Conservation (phyloP, 2,888 invertebrate species). For the Carcina quercana region DNA sequence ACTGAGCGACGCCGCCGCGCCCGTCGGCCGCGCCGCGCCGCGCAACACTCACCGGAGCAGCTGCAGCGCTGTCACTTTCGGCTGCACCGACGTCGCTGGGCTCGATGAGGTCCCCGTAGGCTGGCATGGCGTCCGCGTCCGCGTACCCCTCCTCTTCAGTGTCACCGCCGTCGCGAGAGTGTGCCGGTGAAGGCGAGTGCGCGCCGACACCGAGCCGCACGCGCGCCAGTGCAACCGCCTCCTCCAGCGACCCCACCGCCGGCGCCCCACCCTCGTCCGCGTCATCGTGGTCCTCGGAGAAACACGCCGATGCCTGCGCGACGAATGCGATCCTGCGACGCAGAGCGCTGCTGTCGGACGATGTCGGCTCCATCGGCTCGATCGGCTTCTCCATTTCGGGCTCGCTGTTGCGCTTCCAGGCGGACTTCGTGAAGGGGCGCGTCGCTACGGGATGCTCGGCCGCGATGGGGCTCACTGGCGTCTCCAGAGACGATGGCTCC, state of each 20-base stretch:
- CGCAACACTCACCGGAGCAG: conserved; percentile 37
- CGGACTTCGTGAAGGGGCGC: conserved; percentile 69
- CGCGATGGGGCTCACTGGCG: conserved; percentile 51
- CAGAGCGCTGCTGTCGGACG: conserved; percentile 54
- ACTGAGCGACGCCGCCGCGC: conserved; percentile 31
- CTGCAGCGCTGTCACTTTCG: conserved; percentile 40
- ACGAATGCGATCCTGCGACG: conserved; percentile 71
- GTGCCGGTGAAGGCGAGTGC: conserved; percentile 47
- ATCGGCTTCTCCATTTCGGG: conserved; percentile 56
- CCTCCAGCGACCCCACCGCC: conserved; percentile 68
- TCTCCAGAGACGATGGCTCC: conserved; percentile 14
- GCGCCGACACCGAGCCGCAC: conserved; percentile 55
- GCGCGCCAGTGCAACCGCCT: conserved; percentile 66
- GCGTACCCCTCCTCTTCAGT: conserved; percentile 61
- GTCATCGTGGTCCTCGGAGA: conserved; percentile 69
- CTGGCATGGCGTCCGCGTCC: conserved; percentile 64
- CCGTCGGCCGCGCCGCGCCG: conserved; percentile 19
- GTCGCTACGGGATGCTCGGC: conserved; percentile 68
- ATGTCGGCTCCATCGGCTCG: conserved; percentile 57
- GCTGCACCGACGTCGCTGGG: conserved; percentile 43
- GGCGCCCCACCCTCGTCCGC: conserved; percentile 47
- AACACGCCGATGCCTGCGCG: conserved; percentile 63
- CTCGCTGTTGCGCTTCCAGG: conserved; percentile 60
- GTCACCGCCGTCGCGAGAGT: conserved; percentile 51
- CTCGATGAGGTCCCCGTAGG: conserved; percentile 71